A percentile compares a stretch with the other conserved stretches of the same genome.
Conservation (phyloP, 2,888 invertebrate species). For the Cerastis rubricosa region DNA sequence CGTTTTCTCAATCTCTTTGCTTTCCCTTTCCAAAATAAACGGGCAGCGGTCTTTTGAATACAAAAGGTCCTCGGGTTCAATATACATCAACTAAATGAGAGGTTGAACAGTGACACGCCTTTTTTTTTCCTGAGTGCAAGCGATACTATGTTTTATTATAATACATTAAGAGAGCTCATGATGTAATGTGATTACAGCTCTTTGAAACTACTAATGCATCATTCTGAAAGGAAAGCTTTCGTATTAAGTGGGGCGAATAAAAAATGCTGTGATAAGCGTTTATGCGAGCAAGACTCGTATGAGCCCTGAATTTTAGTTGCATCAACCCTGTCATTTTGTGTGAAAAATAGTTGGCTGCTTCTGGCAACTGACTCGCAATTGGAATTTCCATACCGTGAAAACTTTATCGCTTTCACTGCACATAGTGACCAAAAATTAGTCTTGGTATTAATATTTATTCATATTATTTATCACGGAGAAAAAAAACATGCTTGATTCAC, state of each 20-base stretch:
- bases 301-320: constrained; percentile 1
- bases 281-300: too few relatives aligned
- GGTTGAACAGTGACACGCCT: constrained; percentile 64
- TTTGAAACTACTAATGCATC: constrained; percentile 42
- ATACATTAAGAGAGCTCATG: constrained; percentile 24
- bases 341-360: constrained; percentile 2
- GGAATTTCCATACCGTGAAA: constrained; percentile 2
- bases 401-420: neutral
- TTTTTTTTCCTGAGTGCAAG: constrained; percentile 62
- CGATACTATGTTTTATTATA: constrained; percentile 44
- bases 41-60: constrained; percentile 73
- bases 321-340: neutral
- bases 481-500: neutral
- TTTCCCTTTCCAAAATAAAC: constrained; percentile 66
- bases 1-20: constrained; percentile 70
- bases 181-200: constrained; percentile 47
- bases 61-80: constrained; percentile 77
- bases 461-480: neutral
- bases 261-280: constrained; percentile 4
- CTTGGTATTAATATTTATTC: neutral
- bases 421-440: neutral
- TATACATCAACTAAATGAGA: constrained; percentile 81
- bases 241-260: constrained; percentile 6
- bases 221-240: constrained; percentile 17
- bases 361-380: neutral